These are phyloP conservation scores for Dynastes hyllus DNA, from an alignment of 2,888 invertebrate species.

Conservation along the genomic window DNA sequence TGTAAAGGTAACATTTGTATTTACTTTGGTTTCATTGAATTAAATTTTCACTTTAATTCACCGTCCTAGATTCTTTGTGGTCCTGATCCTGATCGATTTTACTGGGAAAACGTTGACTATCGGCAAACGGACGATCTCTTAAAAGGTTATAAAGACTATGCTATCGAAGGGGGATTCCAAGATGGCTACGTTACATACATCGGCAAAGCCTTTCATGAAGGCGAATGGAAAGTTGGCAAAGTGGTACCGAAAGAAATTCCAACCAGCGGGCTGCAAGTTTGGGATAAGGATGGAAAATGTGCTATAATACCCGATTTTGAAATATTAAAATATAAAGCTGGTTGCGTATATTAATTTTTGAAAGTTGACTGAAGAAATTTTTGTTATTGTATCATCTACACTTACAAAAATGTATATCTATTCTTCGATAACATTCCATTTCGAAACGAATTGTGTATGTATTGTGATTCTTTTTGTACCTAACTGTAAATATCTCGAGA, in stretches of 20 bases:
- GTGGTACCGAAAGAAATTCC: background rate
- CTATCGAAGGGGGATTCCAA: conserved; percentile 5
- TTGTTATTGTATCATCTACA: too few relatives aligned
- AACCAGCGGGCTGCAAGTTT: background rate
- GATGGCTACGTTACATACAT: background rate
- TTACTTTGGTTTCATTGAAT: background rate
- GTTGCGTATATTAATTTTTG: too few relatives aligned
- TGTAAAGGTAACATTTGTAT: background rate
- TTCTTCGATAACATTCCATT: too few relatives aligned
- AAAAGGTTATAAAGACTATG: background rate
- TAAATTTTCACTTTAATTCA: background rate
- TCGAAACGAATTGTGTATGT: too few relatives aligned
- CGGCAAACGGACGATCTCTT: background rate
- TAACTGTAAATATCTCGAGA: too few relatives aligned
- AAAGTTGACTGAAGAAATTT: too few relatives aligned
- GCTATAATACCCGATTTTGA: conserved; percentile 1
- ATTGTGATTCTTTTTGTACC: too few relatives aligned
- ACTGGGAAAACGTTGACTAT: background rate
- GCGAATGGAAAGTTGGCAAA: conserved; percentile 11
- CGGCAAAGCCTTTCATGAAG: background rate
- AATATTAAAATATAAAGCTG: conserved; percentile 5
- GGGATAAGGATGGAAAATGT: conserved; percentile 15
- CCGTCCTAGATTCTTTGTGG: background rate
- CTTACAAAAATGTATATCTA: too few relatives aligned
- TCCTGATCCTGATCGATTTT: conserved; percentile 10